phyloP scores from a whole-genome alignment of 2,888 invertebrate species.

The Scrobipalpa costella region DNA sequence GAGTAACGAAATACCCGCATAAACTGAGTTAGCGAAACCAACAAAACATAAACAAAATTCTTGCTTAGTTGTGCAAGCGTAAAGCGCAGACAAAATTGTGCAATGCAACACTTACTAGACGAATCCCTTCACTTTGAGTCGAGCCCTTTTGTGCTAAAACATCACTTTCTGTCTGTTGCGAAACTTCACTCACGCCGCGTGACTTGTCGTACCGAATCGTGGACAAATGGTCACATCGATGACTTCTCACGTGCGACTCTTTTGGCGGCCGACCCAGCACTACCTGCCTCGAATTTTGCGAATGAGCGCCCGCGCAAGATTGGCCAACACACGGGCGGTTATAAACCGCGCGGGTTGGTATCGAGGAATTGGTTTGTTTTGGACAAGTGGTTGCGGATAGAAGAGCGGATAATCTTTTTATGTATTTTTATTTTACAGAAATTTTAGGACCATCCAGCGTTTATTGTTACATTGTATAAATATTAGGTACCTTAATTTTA shows the following conservation, averaged over 20 bases:
- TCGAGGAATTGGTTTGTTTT: background rate
- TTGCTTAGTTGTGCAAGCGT: constrained; percentile 8
- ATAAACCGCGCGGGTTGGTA: constrained; percentile 3
- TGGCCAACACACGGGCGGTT: constrained; percentile 26
- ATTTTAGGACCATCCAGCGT: no score
- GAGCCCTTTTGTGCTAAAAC: constrained; percentile 30
- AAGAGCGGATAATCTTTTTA: no score
- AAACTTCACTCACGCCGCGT: constrained; percentile 22
- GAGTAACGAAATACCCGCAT: background rate
- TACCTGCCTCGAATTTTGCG: constrained; percentile 32
- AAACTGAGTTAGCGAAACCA: constrained; percentile 6
- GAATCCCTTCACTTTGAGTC: constrained; percentile 29
- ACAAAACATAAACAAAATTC: constrained; percentile 16
- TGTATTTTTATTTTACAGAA: no score
- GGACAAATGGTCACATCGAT: constrained; percentile 12
- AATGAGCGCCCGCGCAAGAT: constrained; percentile 34
- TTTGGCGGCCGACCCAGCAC: constrained; percentile 32
- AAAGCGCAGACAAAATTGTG: constrained; percentile 7
- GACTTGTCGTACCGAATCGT: background rate
- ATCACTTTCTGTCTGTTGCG: constrained; percentile 31
- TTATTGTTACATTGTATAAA: no score
- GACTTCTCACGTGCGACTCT: constrained; percentile 29
- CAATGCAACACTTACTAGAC: constrained; percentile 14
- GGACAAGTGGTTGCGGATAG: background rate
- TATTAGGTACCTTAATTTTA: no score